These are phyloP conservation scores for Drosophila gunungcola DNA, from an alignment of 1,140 invertebrate genomes.

Conservation along the genomic window DNA sequence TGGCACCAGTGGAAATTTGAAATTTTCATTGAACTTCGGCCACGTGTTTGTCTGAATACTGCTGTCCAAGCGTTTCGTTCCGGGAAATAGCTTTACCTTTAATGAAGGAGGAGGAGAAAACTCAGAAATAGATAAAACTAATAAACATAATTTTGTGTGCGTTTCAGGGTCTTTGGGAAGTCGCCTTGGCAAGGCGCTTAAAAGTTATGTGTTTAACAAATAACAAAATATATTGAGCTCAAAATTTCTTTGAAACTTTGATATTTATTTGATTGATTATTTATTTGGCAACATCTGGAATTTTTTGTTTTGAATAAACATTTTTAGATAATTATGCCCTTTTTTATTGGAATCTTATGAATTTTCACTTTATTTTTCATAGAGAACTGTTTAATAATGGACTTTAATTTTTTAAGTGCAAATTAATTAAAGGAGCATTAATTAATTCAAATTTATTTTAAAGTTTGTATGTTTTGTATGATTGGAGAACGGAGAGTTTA, in stretches of 20 bases:
- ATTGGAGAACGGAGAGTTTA: no score
- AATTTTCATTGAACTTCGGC: slow-evolving; percentile 92
- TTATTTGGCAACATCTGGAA: background rate
- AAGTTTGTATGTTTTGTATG: no score
- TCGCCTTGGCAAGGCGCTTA: background rate
- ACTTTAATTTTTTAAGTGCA: no score
- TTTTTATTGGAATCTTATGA: no score
- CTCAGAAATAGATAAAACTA: slow-evolving; percentile 12
- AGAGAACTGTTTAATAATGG: no score
- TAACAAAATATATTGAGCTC: slow-evolving; percentile 13
- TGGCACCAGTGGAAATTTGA: slow-evolving; percentile 87
- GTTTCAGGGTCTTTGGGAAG: slow-evolving; percentile 8
- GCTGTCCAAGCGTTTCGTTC: slow-evolving; percentile 90
- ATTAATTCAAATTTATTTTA: no score
- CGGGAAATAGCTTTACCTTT: slow-evolving; percentile 90
- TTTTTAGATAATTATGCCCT: no score
- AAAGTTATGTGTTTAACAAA: slow-evolving; percentile 4
- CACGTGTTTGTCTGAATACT: slow-evolving; percentile 90
- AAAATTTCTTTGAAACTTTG: background rate
- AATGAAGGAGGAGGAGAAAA: background rate
- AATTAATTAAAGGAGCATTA: no score
- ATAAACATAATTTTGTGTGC: slow-evolving; percentile 65
- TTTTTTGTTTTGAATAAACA: background rate
- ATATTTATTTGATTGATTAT: background rate
- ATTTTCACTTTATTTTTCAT: no score